phyloP scores from a whole-genome alignment of 1,140 invertebrate species.

The Drosophila kepulauana region DNA sequence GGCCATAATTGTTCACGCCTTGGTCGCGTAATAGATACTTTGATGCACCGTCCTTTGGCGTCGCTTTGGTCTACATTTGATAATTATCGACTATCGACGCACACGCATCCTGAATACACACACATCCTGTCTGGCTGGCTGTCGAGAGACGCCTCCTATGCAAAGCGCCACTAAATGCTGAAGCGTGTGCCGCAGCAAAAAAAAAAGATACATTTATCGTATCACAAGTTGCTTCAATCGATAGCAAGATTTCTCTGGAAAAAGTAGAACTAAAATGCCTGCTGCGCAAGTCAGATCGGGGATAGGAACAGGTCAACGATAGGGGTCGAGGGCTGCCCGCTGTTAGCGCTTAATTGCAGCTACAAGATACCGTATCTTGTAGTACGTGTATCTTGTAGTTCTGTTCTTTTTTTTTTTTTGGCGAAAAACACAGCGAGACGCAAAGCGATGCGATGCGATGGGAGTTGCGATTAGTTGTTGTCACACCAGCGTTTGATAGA shows the following conservation, averaged over 20 bases:
- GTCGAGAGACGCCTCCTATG: slow-evolving; percentile 47
- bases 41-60: slow-evolving; percentile 50
- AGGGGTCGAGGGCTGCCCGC: slow-evolving; percentile 18
- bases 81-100: slow-evolving; percentile 12
- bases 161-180: slow-evolving; percentile 62
- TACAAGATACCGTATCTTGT: slow-evolving; percentile 34
- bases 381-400: slow-evolving; percentile 20
- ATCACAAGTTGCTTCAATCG: slow-evolving; percentile 17
- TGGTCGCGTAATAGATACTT: slow-evolving; percentile 62
- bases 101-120: neutral
- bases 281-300: slow-evolving; percentile 20
- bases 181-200: slow-evolving; percentile 55
- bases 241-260: slow-evolving; percentile 35
- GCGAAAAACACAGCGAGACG: slow-evolving; percentile 35
- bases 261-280: slow-evolving; percentile 3
- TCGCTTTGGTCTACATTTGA: slow-evolving; percentile 17
- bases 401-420: slow-evolving; percentile 19
- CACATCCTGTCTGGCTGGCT: slow-evolving; percentile 26
- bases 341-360: slow-evolving; percentile 43
- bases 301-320: slow-evolving; percentile 15
- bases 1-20: slow-evolving; percentile 80
- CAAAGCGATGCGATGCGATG: slow-evolving; percentile 7
- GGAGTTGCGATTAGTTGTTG: slow-evolving; percentile 9
- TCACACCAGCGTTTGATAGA: neutral
- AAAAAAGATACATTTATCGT: neutral